Evolutionary conservation across 2,888 invertebrate species (phyloP).

Genomic region (Diarsia dahlii): DNA sequence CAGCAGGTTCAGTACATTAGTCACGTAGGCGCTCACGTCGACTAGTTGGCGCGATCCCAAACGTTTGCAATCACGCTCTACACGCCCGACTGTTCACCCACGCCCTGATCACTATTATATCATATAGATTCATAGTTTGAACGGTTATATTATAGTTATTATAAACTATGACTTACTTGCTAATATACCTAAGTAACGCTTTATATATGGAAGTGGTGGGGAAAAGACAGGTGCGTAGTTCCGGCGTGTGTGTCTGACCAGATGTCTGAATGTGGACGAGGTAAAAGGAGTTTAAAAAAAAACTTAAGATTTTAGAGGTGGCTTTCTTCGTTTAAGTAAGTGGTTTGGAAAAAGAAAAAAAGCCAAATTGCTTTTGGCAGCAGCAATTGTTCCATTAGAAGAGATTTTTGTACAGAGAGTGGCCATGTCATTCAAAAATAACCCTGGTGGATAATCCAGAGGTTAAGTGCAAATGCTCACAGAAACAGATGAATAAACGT

Average conservation of each 20-base stretch:
- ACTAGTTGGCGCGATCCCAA: constrained; percentile 61
- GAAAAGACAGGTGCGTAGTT: too few relatives aligned
- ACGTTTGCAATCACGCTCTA: constrained; percentile 61
- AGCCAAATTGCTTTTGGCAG: background rate
- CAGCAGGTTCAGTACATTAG: constrained; percentile 41
- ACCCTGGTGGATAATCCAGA: background rate
- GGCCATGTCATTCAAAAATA: background rate
- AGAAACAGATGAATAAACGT: background rate
- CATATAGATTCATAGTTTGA: background rate
- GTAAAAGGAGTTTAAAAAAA: too few relatives aligned
- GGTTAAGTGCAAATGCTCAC: background rate
- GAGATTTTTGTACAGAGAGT: background rate
- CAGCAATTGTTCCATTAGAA: background rate
- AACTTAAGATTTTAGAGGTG: too few relatives aligned
- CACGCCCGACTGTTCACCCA: constrained; percentile 51
- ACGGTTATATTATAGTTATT: background rate
- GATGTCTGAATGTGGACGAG: too few relatives aligned
- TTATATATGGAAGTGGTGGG: background rate
- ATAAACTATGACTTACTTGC: background rate
- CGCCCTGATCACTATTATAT: constrained; percentile 40
- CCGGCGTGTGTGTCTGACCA: too few relatives aligned
- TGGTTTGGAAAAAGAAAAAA: background rate
- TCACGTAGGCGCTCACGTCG: constrained; percentile 30
- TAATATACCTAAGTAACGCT: background rate
- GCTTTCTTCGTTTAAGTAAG: background rate